Percentiles rank a stretch among this genome's conserved stretches.
Evolutionary conservation across 2,113 vertebrate species (phyloP).

Genomic region (Meriones unguiculatus): DNA sequence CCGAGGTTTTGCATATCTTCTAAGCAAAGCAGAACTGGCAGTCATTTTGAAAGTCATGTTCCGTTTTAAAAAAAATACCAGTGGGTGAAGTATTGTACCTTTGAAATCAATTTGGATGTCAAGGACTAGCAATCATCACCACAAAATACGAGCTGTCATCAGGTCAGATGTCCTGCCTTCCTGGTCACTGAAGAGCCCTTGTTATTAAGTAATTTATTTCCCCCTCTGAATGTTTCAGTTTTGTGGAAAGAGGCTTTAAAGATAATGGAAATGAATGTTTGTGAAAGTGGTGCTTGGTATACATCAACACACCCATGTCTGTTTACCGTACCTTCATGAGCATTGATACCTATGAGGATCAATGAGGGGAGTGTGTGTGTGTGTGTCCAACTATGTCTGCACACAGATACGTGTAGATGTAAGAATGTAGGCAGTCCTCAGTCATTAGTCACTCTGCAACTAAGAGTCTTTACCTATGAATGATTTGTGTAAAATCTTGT

Average conservation of each 20-base stretch:
- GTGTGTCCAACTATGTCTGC: not conserved
- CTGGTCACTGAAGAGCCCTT: slow-evolving; percentile 34
- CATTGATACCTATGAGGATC: not conserved
- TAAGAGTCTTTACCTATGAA: slow-evolving; percentile 31
- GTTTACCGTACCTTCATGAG: not conserved
- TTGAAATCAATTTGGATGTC: not conserved
- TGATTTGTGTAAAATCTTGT: slow-evolving; percentile 48
- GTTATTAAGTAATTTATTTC: slow-evolving; percentile 1
- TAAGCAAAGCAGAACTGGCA: not conserved
- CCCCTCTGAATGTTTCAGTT: not conserved
- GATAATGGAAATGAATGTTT: slow-evolving; percentile 5
- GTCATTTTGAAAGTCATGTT: not conserved
- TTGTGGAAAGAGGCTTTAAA: slow-evolving; percentile 1
- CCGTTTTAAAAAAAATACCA: not conserved
- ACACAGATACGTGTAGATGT: not conserved
- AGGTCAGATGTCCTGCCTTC: not conserved
- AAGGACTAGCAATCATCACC: not conserved
- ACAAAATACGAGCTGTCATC: not conserved
- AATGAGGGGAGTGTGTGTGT: not conserved
- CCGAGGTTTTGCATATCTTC: not conserved
- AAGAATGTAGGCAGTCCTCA: not conserved
- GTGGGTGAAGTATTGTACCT: not conserved
- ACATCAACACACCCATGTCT: not conserved
- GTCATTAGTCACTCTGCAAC: not conserved
- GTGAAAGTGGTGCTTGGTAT: not conserved